Percentiles rank a stretch among this genome's conserved stretches.
Evolutionary conservation across 2,797 vertebrate species (phyloP).

Genomic region (Meriones psammophilus): DNA sequence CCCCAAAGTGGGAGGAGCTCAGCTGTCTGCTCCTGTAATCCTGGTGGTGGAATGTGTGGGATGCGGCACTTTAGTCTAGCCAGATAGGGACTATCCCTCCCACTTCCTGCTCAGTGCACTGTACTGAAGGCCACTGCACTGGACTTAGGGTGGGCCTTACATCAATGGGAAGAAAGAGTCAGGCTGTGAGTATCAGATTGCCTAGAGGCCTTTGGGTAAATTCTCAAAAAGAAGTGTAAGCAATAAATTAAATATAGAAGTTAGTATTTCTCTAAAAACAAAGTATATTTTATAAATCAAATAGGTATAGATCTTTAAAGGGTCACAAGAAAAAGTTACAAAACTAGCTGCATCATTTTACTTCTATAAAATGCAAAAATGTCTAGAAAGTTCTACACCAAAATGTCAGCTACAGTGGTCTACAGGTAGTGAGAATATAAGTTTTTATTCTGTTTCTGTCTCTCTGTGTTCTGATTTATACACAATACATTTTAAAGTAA

Average conservation of each 20-base stretch:
- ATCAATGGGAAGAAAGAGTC: accelerated
- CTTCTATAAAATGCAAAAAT: neutral
- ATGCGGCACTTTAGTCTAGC: neutral
- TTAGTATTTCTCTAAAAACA: neutral
- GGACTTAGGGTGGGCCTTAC: no score
- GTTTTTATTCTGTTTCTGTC: neutral
- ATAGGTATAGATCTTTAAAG: neutral
- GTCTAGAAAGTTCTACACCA: neutral
- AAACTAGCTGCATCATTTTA: neutral
- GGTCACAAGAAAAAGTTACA: neutral
- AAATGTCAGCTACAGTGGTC: neutral
- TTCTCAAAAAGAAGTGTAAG: neutral
- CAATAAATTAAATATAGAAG: neutral
- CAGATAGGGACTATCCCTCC: accelerated
- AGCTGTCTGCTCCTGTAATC: accelerated
- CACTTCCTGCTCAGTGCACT: no score
- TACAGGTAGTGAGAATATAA: neutral
- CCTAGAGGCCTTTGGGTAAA: neutral
- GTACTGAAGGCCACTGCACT: neutral
- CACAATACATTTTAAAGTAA: neutral
- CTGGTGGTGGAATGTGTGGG: accelerated
- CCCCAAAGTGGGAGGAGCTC: neutral
- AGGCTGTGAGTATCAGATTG: neutral
- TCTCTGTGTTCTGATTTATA: neutral
- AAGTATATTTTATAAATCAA: neutral